Base-by-base conservation (phyloP, 2,797 vertebrate species). In the Pseudochirops cupreus region DNA sequence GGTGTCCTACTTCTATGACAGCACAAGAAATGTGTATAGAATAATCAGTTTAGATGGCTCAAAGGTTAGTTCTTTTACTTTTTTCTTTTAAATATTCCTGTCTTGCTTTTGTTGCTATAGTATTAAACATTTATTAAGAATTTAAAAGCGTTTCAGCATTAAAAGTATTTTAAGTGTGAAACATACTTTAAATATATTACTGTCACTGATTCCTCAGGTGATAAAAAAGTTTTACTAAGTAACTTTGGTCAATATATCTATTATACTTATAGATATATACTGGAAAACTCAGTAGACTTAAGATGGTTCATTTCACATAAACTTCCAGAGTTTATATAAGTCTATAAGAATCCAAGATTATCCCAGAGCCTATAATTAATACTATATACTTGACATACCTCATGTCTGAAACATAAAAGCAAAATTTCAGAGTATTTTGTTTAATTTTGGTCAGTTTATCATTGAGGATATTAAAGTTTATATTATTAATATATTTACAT, bases 11-110 rank as follows among this genome's bases (percentile, higher is more conserved):
- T 99, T 99, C 98, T 99, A 99, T 95, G 99, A 99, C 99, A 99
- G 99, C 99, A 99, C 99, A 97, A 99, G 99, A 98, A 99, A 99
- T 95, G 99, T 99, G 98, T 99, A 99, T 98, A 99, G 99, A 98
- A 99, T 99, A 99, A 99, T 99, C 98, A 99, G 99, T 98, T 99
- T 99, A 99, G 99, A 99, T 94, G 99, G 99, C 98, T 99, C 99
- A 98, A 99, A 99, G 99, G 99, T 99, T 99, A 98, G 92, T 93
- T 97, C 57, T 54, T 0, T 94, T 96, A 96, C 58, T 56, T 94
- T 96, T 94, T 56, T 94, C 95, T 94, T 52, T 91, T 54, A 94
- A 56, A 96, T 67, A 89, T 92, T 94, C 18, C 53, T 93, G 2
- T 90, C 90, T 95, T 96, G 90, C n/a, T 91, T 89, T 95, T 16